Evolutionary conservation across 2,113 vertebrate genomes (phyloP), one percentile per base, ranked within the genome.

Genomic region (Oncorhynchus kisutch): DNA sequence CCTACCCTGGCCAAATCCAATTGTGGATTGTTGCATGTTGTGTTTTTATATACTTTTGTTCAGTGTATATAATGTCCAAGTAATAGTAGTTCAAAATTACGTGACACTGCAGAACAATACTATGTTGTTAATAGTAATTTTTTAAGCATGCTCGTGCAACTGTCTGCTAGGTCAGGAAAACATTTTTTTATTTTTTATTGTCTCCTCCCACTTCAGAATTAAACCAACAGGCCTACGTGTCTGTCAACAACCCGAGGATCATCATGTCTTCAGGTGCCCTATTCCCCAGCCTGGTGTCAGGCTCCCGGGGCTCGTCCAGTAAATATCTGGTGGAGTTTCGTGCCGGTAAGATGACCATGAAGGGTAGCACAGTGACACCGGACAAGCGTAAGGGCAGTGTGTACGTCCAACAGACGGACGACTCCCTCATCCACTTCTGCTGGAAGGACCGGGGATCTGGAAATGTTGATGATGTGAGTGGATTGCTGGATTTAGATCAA

Each of bases 391-490:
- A 98, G 92, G 97, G 97, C 62, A 94, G 95, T 0, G 97, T 98
- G 39, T 99, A 98, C 89, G 96, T 99, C 84, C 97, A 99, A 90
- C 97, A 99, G 81, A 99, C 96, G 0, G 97, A 99, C 0, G 97
- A 99, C 88, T 98, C 97, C 11, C 96, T 99, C 80, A 98, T 99
- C 75, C 97, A 99, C 91, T 97, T 99, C 90, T 99, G 97, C 90
- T 99, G 97, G 97, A 98, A 98, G 84, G 97, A 99, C 87, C 91
- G 97, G 77, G 97, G 96, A 1, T 96, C 96, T 0, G 97, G 96
- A 39, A 98, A 93, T 0, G 96, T 97, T 18, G 96, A 98, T 3
- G 97, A 99, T 34, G 97, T 98, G 72, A 96, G 97, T 91, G 66
- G 18, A 13, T 16, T 4, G 20, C 5, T 24, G 11, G 3, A 18